Evolutionary conservation across 1,140 invertebrate genomes (phyloP), one percentile per base, ranked within the genome.

Genomic region (Xylocopa sonorina): DNA sequence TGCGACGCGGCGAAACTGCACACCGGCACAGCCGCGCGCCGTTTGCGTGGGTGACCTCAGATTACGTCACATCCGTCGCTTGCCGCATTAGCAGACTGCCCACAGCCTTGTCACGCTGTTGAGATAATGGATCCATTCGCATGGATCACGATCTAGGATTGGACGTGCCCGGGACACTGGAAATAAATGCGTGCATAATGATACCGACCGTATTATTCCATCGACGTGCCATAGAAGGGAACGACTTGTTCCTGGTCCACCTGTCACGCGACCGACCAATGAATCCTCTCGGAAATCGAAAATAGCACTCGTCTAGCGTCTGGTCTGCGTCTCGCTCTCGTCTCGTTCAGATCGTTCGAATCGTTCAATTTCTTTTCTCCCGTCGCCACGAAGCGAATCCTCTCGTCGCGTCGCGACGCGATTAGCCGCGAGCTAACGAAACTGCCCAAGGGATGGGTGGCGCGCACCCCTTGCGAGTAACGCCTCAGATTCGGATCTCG

Each of bases 81-180:
- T 90, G 91, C 88, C 81, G 88, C 86, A 92, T 92, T 90, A 91
- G 84, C 82, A 89, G 88, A 91, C 90, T 90, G 90, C 89, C 89
- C 88, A 92, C 90, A 92, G 88, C 90, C 91, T 92, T 91, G 90
- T 91, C 89, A 89, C 85, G 83, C 87, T 91, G 91, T 92, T 92
- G 91, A 91, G 90, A 92, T 93, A 93, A 92, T 92, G 88, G 87
- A 91, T 89, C 90, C 86, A 91, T 92, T 92, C 91, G 90, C 90
- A 87, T 92, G 90, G 89, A 91, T 90, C 89, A 90, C 88, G 86
- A 84, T 87, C 82, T 81, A 87, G 87, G 90, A 91, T 91, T 92
- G 91, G 88, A 90, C 74, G 88, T 87, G 87, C 84, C 75, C 85
- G 83, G 84, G 83, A 88, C 87, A 91, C 88, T 92, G 89, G 89